Evolutionary conservation across 2,888 invertebrate species (phyloP).

Genomic region (Amblyjoppa proteus): DNA sequence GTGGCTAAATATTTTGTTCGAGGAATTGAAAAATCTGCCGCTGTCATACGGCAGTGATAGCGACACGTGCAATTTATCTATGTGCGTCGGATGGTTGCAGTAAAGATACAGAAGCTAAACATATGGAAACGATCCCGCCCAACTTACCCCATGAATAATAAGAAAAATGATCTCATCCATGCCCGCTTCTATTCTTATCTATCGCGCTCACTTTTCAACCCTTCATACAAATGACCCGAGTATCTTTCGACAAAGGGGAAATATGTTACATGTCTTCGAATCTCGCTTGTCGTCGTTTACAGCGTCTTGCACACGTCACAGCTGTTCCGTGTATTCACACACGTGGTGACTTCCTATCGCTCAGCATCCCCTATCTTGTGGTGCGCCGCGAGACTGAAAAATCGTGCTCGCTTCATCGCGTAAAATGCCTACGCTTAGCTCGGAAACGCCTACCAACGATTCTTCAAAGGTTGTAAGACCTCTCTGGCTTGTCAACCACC

Average conservation of each 20-base stretch:
- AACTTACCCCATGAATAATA: constrained; percentile 8
- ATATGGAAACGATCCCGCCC: background rate
- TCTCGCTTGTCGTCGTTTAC: constrained; percentile 59
- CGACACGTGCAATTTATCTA: background rate
- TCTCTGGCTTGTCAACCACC: constrained; percentile 41
- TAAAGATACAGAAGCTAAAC: background rate
- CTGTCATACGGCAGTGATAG: background rate
- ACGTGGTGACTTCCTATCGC: constrained; percentile 56
- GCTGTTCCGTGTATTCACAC: constrained; percentile 69
- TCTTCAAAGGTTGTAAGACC: constrained; percentile 44
- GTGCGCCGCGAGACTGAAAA: constrained; percentile 74
- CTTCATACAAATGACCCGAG: constrained; percentile 75
- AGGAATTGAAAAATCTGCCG: background rate
- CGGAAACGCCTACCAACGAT: constrained; percentile 56
- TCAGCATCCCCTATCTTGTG: constrained; percentile 73
- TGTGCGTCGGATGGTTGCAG: background rate
- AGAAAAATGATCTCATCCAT: constrained; percentile 53
- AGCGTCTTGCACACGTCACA: constrained; percentile 57
- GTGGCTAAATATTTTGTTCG: background rate
- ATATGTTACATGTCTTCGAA: constrained; percentile 67
- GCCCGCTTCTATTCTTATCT: constrained; percentile 73
- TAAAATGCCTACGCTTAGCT: constrained; percentile 59
- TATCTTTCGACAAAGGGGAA: constrained; percentile 74
- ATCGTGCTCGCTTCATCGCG: constrained; percentile 76
- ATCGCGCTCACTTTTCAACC: constrained; percentile 68